Conservation (phyloP, 1,140 invertebrate genomes). For the Panagrolaimus sp. region DNA sequence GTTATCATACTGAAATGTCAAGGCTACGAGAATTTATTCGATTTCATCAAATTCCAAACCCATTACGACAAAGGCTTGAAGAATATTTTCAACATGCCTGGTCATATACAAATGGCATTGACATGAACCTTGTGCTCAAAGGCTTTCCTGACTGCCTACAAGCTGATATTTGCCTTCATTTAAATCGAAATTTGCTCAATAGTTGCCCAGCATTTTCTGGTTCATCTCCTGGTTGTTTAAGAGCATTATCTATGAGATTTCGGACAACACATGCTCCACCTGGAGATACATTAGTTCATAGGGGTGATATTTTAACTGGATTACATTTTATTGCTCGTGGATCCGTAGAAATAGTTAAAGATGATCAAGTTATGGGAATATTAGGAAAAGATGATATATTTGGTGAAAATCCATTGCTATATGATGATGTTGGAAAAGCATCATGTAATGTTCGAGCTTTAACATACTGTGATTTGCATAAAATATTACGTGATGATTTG, state of each 20-base stretch:
- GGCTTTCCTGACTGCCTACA: slow-evolving; percentile 97
- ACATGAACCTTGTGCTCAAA: slow-evolving; percentile 87
- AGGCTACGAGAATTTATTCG: slow-evolving; percentile 93
- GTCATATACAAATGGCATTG: slow-evolving; percentile 97
- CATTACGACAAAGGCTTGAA: slow-evolving; percentile 86
- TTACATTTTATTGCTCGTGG: slow-evolving; percentile 93
- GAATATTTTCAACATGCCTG: slow-evolving; percentile 98
- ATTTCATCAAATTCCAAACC: slow-evolving; percentile 96
- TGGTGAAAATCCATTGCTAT: slow-evolving; percentile 89
- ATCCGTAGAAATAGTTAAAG: slow-evolving; percentile 92
- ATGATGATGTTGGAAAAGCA: slow-evolving; percentile 86
- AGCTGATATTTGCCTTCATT: slow-evolving; percentile 94
- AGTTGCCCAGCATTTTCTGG: slow-evolving; percentile 88
- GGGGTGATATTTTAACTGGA: slow-evolving; percentile 87
- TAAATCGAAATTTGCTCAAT: slow-evolving; percentile 88
- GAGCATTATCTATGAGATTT: slow-evolving; percentile 63
- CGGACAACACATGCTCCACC: slow-evolving; percentile 91
- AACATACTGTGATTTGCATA: slow-evolving; percentile 96
- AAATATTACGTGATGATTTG: slow-evolving; percentile 88
- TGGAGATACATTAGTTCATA: slow-evolving; percentile 89
- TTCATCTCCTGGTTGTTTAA: slow-evolving; percentile 87
- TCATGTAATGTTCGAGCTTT: slow-evolving; percentile 95
- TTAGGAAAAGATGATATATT: slow-evolving; percentile 96
- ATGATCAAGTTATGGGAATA: slow-evolving; percentile 94
- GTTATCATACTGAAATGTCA: slow-evolving; percentile 94